A percentile compares a stretch with the other conserved stretches of the same genome.
Conservation (phyloP, 2,797 vertebrate species). For the Staurois parvus region DNA sequence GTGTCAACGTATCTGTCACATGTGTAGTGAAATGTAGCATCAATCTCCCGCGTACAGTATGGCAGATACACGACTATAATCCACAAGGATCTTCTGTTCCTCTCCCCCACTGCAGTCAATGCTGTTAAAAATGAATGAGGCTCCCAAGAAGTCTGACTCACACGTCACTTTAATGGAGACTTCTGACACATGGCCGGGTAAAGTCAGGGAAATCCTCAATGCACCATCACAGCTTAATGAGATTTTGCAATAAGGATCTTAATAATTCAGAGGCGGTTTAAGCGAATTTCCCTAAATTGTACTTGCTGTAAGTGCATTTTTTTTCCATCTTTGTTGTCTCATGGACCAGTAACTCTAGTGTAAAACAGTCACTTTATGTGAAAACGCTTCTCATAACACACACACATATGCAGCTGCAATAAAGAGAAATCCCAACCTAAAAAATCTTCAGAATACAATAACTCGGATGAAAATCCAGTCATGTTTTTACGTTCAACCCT, state of each 20-base stretch:
- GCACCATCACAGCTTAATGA: slow-evolving; percentile 5
- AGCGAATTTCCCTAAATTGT: background rate
- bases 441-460: too few relatives aligned
- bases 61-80: background rate
- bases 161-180: slow-evolving; percentile 6
- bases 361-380: too few relatives aligned
- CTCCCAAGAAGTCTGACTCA: slow-evolving; percentile 23
- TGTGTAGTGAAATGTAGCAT: background rate
- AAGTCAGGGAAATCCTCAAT: slow-evolving; percentile 31
- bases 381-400: too few relatives aligned
- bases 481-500: too few relatives aligned
- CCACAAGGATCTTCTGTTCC: background rate
- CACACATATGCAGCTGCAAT: too few relatives aligned
- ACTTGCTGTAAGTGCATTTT: background rate
- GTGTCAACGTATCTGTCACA: background rate
- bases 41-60: background rate
- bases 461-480: too few relatives aligned
- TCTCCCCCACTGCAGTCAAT: slow-evolving; percentile 3
- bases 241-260: slow-evolving; percentile 9
- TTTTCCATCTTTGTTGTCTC: too few relatives aligned
- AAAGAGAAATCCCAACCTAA: too few relatives aligned
- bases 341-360: too few relatives aligned
- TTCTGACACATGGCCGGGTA: background rate
- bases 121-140: slow-evolving; percentile 42
- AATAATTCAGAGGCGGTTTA: slow-evolving; percentile 6